These are phyloP conservation scores for Timema podura DNA, from an alignment of 2,888 invertebrate genomes.

Conservation along the genomic window DNA sequence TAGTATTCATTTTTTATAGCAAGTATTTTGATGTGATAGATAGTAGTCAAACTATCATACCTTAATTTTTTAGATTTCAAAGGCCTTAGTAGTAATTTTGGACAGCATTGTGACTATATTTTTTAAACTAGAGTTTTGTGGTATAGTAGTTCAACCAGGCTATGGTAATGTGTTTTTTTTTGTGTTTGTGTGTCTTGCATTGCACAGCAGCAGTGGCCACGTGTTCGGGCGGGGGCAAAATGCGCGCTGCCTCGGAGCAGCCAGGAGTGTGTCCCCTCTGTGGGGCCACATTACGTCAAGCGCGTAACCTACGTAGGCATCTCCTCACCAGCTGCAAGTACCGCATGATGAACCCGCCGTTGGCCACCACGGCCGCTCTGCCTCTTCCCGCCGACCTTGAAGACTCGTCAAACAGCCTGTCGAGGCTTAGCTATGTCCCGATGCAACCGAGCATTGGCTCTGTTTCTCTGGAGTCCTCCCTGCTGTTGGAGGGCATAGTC, in stretches of 20 bases:
- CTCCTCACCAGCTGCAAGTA: constrained; percentile 47
- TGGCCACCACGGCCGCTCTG: background rate
- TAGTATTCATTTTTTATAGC: too few species aligned
- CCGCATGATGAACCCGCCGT: constrained; percentile 33
- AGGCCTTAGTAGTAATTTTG: too few species aligned
- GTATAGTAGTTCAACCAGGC: constrained; percentile 1
- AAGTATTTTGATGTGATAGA: too few species aligned
- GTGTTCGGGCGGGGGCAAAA: constrained; percentile 22
- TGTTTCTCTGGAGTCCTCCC: background rate
- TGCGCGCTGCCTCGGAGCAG: constrained; percentile 57
- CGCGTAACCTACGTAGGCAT: constrained; percentile 56
- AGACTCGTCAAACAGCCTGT: background rate
- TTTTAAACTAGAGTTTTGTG: too few species aligned
- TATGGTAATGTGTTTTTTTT: too few species aligned
- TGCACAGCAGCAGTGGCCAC: too few species aligned
- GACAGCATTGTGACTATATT: too few species aligned
- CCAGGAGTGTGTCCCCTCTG: constrained; percentile 58
- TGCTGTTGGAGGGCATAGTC: background rate
- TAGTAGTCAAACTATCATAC: too few species aligned
- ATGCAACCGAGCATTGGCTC: too few species aligned
- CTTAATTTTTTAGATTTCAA: too few species aligned
- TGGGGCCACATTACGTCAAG: constrained; percentile 56
- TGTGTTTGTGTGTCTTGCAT: too few species aligned
- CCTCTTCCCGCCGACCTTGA: background rate
- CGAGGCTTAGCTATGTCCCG: too few species aligned